Percentiles rank a stretch among this genome's conserved stretches.
Evolutionary conservation across 2,888 invertebrate genomes (phyloP).

Genomic region (Spodoptera picta): DNA sequence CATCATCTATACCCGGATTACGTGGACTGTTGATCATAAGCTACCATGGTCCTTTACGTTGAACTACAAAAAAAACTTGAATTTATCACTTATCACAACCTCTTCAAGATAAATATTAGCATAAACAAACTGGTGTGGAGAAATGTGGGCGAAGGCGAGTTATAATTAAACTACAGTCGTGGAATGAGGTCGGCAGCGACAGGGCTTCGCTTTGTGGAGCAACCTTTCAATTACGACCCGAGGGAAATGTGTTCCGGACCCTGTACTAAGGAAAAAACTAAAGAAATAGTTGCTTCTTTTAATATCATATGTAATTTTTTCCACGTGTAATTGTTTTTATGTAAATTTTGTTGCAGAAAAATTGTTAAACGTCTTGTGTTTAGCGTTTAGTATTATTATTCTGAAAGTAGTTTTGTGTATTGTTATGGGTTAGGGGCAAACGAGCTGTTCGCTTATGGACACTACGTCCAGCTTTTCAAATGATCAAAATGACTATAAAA

Average conservation of each 20-base stretch:
- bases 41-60: too few relatives aligned
- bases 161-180: slow-evolving; percentile 71
- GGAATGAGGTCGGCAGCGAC: slow-evolving; percentile 67
- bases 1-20: too few relatives aligned
- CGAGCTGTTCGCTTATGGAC: too few relatives aligned
- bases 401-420: too few relatives aligned
- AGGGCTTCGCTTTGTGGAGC: slow-evolving; percentile 62
- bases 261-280: slow-evolving; percentile 26
- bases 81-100: not conserved
- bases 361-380: too few relatives aligned
- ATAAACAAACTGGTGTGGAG: slow-evolving; percentile 41
- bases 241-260: slow-evolving; percentile 47
- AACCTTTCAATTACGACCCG: slow-evolving; percentile 61
- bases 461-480: too few relatives aligned
- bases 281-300: slow-evolving; percentile 36
- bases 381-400: too few relatives aligned
- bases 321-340: too few relatives aligned
- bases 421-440: too few relatives aligned
- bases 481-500: too few relatives aligned
- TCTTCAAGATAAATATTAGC: slow-evolving; percentile 39
- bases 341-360: too few relatives aligned
- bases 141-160: slow-evolving; percentile 64
- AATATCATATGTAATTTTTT: slow-evolving; percentile 8
- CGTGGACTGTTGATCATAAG: too few relatives aligned
- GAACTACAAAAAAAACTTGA: not conserved